Conservation (phyloP, 2,113 vertebrate genomes). For the Mandrillus leucophaeus region DNA sequence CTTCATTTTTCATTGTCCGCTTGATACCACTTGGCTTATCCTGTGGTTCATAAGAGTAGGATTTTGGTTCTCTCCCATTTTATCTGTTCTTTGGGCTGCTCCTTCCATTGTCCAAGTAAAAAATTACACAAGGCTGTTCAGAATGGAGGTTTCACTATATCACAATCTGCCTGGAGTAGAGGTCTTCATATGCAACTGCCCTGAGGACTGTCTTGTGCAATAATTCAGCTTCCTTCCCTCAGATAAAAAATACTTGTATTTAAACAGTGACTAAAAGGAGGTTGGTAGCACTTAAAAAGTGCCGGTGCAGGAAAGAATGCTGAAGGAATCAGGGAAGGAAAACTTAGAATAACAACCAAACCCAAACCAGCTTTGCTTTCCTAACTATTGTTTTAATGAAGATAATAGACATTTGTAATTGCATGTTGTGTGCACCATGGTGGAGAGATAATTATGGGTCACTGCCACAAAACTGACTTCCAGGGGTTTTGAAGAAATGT, state of each 20-base stretch:
- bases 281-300: not conserved
- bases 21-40: not conserved
- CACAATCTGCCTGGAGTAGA: not conserved
- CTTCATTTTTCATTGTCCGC: not conserved
- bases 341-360: not conserved
- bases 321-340: not conserved
- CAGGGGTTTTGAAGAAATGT: conserved; percentile 8
- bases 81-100: not conserved
- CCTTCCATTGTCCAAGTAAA: not conserved
- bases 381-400: not conserved
- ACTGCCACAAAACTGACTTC: not conserved
- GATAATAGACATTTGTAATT: not conserved
- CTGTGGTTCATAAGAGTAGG: not conserved
- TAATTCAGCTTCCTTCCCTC: conserved; percentile 10
- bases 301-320: not conserved
- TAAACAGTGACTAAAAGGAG: conserved; percentile 16
- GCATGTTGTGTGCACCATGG: not conserved
- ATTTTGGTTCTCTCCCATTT: not conserved
- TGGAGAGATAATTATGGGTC: not conserved
- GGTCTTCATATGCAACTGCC: not conserved
- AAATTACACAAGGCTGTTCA: not conserved
- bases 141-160: not conserved
- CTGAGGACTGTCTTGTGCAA: conserved; percentile 24
- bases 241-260: conserved; percentile 10
- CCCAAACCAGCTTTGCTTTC: not conserved